A percentile compares a stretch with the other conserved stretches of the same genome.
Conservation (phyloP, 2,797 vertebrate species). For the Anniella stebbinsi region DNA sequence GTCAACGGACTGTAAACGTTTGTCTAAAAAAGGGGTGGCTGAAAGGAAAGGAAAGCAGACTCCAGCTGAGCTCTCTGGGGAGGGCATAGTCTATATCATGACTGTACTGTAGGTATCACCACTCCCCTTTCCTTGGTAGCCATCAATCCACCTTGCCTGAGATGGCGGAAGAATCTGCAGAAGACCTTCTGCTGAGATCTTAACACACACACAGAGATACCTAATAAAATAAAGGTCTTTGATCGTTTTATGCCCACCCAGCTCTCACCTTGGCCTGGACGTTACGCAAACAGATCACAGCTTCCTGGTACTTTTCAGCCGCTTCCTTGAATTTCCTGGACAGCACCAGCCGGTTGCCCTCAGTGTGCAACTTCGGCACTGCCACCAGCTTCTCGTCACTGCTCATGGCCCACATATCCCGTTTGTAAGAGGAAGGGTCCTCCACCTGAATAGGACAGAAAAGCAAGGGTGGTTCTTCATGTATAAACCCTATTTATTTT, state of each 20-base stretch:
- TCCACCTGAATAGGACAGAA: conserved; percentile 79
- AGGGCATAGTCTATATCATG: neutral
- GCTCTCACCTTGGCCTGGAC: conserved; percentile 87
- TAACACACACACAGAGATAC: too few species aligned
- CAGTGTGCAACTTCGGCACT: conserved; percentile 84
- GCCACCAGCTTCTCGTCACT: conserved; percentile 88
- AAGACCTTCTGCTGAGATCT: neutral
- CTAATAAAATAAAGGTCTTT: neutral
- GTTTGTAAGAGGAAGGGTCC: conserved; percentile 86
- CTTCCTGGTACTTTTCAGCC: conserved; percentile 88
- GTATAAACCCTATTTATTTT: neutral
- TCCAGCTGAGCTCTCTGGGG: neutral
- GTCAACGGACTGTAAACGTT: neutral
- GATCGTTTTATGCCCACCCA: neutral
- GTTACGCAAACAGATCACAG: conserved; percentile 87
- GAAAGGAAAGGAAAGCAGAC: neutral
- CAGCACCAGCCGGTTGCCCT: conserved; percentile 87
- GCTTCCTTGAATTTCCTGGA: conserved; percentile 82
- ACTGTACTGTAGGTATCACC: neutral
- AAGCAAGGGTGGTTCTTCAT: neutral
- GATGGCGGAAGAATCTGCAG: too few species aligned
- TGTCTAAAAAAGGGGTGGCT: neutral
- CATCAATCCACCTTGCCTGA: neutral
- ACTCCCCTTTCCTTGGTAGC: neutral
- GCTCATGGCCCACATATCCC: conserved; percentile 92